These are phyloP conservation scores for Apodemia duryi DNA, from an alignment of 2,888 invertebrate genomes.

Conservation along the genomic window DNA sequence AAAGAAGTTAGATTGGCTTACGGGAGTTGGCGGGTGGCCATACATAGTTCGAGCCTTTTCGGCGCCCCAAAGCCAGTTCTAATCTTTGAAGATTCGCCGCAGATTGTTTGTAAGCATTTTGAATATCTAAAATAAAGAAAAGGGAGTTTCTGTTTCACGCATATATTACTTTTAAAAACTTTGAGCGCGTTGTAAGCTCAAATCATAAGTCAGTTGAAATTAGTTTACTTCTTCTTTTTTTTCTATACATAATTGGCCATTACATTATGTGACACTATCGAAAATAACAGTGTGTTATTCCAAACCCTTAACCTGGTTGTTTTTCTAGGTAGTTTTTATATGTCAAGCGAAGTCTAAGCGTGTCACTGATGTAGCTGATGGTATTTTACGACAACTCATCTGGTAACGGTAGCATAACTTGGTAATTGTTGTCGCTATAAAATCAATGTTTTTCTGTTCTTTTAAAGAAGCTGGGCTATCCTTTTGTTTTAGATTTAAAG, in stretches of 20 bases:
- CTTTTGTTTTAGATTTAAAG: too few species aligned
- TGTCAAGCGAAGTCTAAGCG: too few species aligned
- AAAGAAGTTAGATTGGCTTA: conserved; percentile 80
- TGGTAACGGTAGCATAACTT: too few species aligned
- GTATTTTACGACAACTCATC: too few species aligned
- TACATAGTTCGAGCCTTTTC: conserved; percentile 66
- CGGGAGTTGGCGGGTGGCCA: conserved; percentile 72
- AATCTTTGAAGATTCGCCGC: conserved; percentile 70
- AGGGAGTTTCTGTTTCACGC: conserved; percentile 22
- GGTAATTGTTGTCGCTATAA: too few species aligned
- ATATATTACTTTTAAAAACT: conserved; percentile 61
- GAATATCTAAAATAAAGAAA: conserved; percentile 27
- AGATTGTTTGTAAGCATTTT: conserved; percentile 73
- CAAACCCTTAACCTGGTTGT: too few species aligned
- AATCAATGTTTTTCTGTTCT: too few species aligned
- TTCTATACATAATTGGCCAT: background rate
- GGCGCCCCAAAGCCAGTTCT: conserved; percentile 65
- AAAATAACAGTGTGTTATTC: too few species aligned
- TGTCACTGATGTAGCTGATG: too few species aligned
- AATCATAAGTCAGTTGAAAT: background rate
- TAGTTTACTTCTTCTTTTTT: conserved; percentile 2
- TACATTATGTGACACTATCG: background rate
- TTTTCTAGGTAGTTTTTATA: too few species aligned
- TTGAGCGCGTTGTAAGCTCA: conserved; percentile 36
- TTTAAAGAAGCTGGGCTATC: too few species aligned